These are phyloP conservation scores for Anomalospiza imberbis DNA, from an alignment of 2,797 vertebrate species.

Conservation along the genomic window DNA sequence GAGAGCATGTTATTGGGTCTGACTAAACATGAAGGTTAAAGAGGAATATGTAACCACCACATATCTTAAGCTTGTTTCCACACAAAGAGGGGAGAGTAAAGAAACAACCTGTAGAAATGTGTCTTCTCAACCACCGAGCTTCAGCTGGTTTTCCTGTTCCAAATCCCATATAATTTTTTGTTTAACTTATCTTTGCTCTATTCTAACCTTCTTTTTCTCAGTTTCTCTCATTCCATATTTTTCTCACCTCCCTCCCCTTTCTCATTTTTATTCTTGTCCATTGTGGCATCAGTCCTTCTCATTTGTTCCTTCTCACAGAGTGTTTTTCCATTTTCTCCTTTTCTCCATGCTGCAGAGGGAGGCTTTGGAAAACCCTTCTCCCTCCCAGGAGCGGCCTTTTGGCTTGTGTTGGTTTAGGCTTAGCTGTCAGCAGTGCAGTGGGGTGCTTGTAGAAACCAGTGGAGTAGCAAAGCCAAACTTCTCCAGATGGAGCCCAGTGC, in stretches of 20 bases:
- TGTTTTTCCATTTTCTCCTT: background rate
- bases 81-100: background rate
- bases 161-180: background rate
- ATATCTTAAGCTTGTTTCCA: background rate
- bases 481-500: background rate
- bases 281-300: background rate
- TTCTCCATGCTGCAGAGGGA: rapidly evolving
- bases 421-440: background rate
- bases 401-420: background rate
- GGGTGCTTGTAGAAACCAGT: background rate
- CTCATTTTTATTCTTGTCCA: background rate
- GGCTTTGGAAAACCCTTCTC: background rate
- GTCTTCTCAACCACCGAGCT: background rate
- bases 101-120: background rate
- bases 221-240: background rate
- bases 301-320: background rate
- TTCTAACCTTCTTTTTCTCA: background rate
- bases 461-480: background rate
- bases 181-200: background rate
- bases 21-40: background rate
- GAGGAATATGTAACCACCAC: background rate
- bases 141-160: background rate
- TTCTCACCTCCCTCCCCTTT: background rate
- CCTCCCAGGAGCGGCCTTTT: background rate
- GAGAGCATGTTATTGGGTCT: background rate